Base-by-base conservation (phyloP, 1,140 invertebrate genomes). In the Drosophila chauvacae region DNA sequence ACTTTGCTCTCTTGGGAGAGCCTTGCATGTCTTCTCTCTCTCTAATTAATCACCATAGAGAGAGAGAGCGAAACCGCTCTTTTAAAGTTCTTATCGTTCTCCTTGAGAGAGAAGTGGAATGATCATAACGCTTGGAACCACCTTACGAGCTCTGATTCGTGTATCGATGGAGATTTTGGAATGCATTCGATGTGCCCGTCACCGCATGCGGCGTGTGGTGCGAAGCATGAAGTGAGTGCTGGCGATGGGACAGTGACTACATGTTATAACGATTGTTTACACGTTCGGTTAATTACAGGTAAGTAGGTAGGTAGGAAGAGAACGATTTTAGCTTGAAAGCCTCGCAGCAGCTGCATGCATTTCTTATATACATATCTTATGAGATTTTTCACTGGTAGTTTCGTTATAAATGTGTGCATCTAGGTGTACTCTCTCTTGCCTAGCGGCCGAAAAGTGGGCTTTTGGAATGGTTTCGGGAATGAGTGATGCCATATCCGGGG, bases 331-430 rank as follows among this genome's bases (percentile, higher is more conserved):
- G 58, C 14, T 71, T 23, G 61, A n/a, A 72, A 86, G 78, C 74
- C 81, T 79, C 77, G 66, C 72, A 84, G 23, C 61, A 85, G 66
- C 72, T 77, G 33, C 74, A 85, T 84, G 81, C 81, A 70, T 45
- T 73, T 70, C 51, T 47, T 81, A 53, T 81, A 45, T 7, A 28
- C 28, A 28, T 26, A 63, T 28, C 48, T 44, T 61, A 56, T 71
- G 62, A 66, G 70, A 73, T 72, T 73, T 72, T 73, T 66, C 55
- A 60, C 70, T 71, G 65, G 63, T 42, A 48, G 9, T 33, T 53
- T 39, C 30, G 7, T 23, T 59, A n/a, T 62, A 9, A 33, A 37
- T 53, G 50, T 51, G 7, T 60, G 5, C 10, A 6, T 16, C 4
- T 37, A 16, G 28, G 28, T 30, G 7, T 30, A 35, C 20, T 20